Percentiles rank a stretch among this genome's conserved stretches.
Evolutionary conservation across 2,888 invertebrate genomes (phyloP).

Genomic region (Dinocampus coccinellae): DNA sequence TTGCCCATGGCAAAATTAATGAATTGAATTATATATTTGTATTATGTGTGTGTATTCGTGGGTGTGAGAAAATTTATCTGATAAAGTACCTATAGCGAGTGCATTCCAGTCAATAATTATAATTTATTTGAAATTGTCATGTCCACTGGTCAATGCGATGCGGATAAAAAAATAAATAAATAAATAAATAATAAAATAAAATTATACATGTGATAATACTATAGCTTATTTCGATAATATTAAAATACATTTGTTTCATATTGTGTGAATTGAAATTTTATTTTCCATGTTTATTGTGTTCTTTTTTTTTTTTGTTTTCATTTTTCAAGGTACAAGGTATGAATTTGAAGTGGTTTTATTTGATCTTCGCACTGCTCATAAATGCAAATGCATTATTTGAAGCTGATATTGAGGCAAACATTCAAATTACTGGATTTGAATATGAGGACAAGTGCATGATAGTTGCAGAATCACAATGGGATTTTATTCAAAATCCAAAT

Average conservation of each 20-base stretch:
- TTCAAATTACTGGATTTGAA: constrained; percentile 53
- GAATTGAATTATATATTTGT: constrained; percentile 33
- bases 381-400: constrained; percentile 31
- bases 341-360: constrained; percentile 49
- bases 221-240: background rate
- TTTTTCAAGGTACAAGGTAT: constrained; percentile 44
- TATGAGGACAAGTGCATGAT: constrained; percentile 59
- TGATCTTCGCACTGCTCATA: constrained; percentile 45
- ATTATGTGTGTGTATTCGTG: background rate
- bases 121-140: constrained; percentile 16
- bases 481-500: constrained; percentile 51
- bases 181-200: background rate
- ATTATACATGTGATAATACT: background rate
- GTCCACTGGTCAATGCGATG: background rate
- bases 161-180: background rate
- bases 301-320: constrained; percentile 1
- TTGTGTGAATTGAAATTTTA: background rate
- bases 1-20: constrained; percentile 37
- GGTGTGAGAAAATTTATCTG: constrained; percentile 34
- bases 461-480: constrained; percentile 56
- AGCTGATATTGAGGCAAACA: constrained; percentile 39
- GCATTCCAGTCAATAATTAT: constrained; percentile 9
- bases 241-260: background rate
- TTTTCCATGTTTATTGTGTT: background rate
- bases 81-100: constrained; percentile 20